Percentiles rank a stretch among this genome's conserved stretches.
Conservation (phyloP, 2,113 vertebrate species). For the Aythya baeri region DNA sequence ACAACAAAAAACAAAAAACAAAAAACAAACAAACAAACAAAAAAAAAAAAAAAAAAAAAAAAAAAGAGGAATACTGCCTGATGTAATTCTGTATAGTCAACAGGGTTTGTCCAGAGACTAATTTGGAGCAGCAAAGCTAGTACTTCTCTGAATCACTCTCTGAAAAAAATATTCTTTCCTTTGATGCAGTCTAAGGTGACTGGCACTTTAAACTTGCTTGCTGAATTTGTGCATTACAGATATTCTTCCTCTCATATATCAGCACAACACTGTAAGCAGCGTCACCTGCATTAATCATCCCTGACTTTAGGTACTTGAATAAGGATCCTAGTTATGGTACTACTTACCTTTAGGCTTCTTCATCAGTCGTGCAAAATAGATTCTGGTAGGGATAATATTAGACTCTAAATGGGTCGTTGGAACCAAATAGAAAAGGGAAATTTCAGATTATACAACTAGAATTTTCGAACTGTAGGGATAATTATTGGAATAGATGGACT, state of each 20-base stretch:
- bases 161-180: not conserved
- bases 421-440: not conserved
- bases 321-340: not conserved
- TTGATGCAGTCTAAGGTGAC: not conserved
- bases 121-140: not conserved
- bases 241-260: not conserved
- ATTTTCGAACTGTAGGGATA: not conserved
- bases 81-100: not conserved
- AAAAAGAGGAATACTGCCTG: not conserved
- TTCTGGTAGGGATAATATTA: not conserved
- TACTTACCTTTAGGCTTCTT: not conserved
- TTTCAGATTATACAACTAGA: not conserved
- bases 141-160: not conserved
- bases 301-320: not conserved
- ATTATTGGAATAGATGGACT: not conserved
- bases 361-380: not conserved
- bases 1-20: not conserved
- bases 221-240: not conserved
- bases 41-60: not conserved
- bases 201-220: not conserved
- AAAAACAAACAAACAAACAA: not conserved
- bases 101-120: not conserved
- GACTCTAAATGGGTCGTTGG: not conserved
- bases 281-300: not conserved
- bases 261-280: not conserved